Conservation (phyloP, 1,140 invertebrate species). For the Ptiloglossa arizonensis region DNA sequence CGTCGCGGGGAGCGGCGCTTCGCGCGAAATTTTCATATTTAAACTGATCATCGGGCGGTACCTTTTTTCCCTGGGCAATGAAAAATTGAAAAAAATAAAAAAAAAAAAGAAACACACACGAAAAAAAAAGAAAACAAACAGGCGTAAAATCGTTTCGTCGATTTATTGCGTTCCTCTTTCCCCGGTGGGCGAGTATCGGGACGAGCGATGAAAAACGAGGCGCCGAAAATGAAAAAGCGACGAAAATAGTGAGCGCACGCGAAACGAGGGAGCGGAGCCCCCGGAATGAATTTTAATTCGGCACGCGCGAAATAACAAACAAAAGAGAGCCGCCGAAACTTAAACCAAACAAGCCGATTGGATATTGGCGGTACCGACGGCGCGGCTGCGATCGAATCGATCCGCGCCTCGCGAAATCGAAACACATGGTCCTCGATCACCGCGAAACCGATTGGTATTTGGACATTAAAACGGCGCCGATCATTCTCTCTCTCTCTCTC, state of each 20-base stretch:
- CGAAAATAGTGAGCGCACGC: conserved; percentile 27
- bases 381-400: conserved; percentile 44
- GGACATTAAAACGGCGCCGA: conserved; percentile 51
- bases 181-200: background rate
- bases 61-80: background rate
- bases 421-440: conserved; percentile 41
- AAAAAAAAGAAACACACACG: conserved; percentile 5
- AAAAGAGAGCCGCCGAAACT: conserved; percentile 61
- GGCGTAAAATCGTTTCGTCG: conserved; percentile 24
- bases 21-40: too few species aligned
- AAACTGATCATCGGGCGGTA: too few species aligned
- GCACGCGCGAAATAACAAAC: conserved; percentile 69
- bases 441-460: conserved; percentile 47
- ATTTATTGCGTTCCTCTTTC: conserved; percentile 30
- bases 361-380: conserved; percentile 46
- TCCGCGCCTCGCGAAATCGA: conserved; percentile 55
- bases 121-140: conserved; percentile 22
- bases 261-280: conserved; percentile 6
- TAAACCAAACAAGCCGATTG: conserved; percentile 69
- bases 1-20: too few species aligned
- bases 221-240: conserved; percentile 60
- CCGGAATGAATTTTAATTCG: conserved; percentile 61
- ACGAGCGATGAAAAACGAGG: conserved; percentile 55
- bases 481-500: conserved; percentile 37
- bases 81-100: conserved; percentile 21